phyloP scores from a whole-genome alignment of 1,140 invertebrate species.

The Thaumatotibia leucotreta region DNA sequence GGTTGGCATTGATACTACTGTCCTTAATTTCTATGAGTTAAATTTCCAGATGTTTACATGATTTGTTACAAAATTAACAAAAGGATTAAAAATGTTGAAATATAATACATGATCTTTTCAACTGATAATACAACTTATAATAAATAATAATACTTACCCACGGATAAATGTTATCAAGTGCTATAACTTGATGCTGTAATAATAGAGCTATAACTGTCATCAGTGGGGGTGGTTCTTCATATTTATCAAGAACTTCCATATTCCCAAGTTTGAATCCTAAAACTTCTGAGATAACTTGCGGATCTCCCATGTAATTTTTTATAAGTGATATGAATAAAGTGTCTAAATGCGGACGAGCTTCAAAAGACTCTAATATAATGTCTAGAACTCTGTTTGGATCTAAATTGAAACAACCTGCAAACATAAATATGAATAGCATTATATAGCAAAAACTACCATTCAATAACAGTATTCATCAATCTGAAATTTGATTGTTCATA shows the following conservation, averaged over 20 bases:
- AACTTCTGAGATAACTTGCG: constrained; percentile 86
- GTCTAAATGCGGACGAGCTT: constrained; percentile 87
- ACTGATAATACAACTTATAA: constrained; percentile 1
- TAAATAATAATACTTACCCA: constrained; percentile 83
- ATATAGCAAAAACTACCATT: too few relatives aligned
- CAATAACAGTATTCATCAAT: too few relatives aligned
- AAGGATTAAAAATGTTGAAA: too few relatives aligned
- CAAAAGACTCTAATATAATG: constrained; percentile 97
- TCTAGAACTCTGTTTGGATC: constrained; percentile 99
- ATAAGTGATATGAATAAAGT: constrained; percentile 90
- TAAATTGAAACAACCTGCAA: constrained; percentile 97
- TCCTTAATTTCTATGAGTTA: too few relatives aligned
- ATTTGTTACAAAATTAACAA: too few relatives aligned
- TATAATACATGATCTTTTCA: too few relatives aligned
- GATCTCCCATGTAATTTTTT: constrained; percentile 90
- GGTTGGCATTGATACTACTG: too few relatives aligned
- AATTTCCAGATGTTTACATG: too few relatives aligned
- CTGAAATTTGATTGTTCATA: too few relatives aligned
- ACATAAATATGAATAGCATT: constrained; percentile 11
- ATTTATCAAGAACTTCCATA: constrained; percentile 82
- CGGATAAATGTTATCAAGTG: constrained; percentile 91
- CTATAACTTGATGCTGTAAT: constrained; percentile 91
- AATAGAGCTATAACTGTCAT: constrained; percentile 94
- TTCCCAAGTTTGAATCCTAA: constrained; percentile 95
- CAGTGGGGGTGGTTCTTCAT: constrained; percentile 86